Conservation (phyloP, 2,888 invertebrate genomes). For the Epinotia bilunana region DNA sequence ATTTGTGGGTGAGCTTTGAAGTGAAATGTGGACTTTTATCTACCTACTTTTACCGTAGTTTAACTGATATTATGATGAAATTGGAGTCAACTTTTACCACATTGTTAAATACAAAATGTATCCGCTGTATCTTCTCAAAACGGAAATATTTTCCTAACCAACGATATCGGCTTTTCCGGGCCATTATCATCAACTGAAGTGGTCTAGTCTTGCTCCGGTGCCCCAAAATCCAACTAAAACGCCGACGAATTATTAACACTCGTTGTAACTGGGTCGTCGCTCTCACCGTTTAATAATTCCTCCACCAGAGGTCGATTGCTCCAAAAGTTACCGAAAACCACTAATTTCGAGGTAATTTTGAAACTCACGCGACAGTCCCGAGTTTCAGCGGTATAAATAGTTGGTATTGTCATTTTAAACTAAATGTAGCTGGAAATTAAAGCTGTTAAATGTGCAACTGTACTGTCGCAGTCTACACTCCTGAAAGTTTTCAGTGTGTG, state of each 20-base stretch:
- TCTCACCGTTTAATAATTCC: constrained; percentile 52
- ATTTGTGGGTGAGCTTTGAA: no score
- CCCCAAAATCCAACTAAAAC: constrained; percentile 51
- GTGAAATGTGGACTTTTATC: no score
- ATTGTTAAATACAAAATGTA: not conserved
- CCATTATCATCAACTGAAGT: constrained; percentile 30
- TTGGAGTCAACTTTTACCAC: not conserved
- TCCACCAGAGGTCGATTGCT: constrained; percentile 37
- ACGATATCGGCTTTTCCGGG: constrained; percentile 10
- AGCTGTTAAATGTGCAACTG: constrained; percentile 23
- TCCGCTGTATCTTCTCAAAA: not conserved
- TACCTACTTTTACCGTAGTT: no score
- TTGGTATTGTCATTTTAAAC: constrained; percentile 42
- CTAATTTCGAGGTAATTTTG: constrained; percentile 44
- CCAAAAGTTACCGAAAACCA: constrained; percentile 39
- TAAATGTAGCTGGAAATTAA: constrained; percentile 38
- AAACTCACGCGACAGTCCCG: constrained; percentile 37
- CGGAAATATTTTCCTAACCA: not conserved
- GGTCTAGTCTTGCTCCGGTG: constrained; percentile 36
- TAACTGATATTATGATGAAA: not conserved
- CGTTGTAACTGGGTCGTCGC: constrained; percentile 53
- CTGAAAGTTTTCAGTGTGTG: constrained; percentile 15
- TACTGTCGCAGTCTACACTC: not conserved
- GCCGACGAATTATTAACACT: constrained; percentile 55
- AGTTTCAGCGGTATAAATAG: constrained; percentile 41